Evolutionary conservation across 2,888 invertebrate species (phyloP), one percentile per base, ranked within the genome.

Genomic region (Taenaris catops): DNA sequence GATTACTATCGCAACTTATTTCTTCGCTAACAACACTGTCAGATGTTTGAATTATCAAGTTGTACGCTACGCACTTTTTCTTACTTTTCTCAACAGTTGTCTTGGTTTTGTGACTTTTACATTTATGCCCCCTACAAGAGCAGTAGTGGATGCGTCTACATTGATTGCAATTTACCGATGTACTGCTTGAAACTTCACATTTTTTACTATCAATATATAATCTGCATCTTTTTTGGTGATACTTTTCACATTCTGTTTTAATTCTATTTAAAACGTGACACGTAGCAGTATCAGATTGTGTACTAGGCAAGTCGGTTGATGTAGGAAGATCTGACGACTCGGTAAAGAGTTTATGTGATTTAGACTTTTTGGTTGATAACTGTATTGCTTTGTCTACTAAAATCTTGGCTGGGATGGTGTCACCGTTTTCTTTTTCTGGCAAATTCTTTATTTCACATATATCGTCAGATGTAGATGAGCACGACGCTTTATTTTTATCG

Each of bases 21-120:
- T 78, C 78, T 32, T 83, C 81, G 34, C 76, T 74, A 1, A 72
- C 40, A 44, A 81, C 43, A 40, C 81, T 81, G 18, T 86, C 86
- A 0, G 84, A 81, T 4, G 81, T 74, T 47, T 86, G 81, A 29
- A 86, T 56, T n/a, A 86, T 79, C 23, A 86, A 54, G 46, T 86
- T 86, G 49, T 86, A 86, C 4, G 86, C 86, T 0, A 86, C 60
- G 24, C 78, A 67, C 48, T 74, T 79, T 40, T 75, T 79, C 36
- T 65, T 69, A 0, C 49, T 9, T 38, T 74, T 80, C 4, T 80
- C 80, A 2, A 46, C 45, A 1, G 41, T 49, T 1, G 46, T 38
- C 49, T 69, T 80, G 1, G 57, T 42, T 34, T 55, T 68, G 25
- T 66, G 55, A 5, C 51, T 48, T 49, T 67, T 78, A 45, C 81